Base-by-base conservation (phyloP, 2,797 vertebrate genomes). In the Pelobates cultripes region DNA sequence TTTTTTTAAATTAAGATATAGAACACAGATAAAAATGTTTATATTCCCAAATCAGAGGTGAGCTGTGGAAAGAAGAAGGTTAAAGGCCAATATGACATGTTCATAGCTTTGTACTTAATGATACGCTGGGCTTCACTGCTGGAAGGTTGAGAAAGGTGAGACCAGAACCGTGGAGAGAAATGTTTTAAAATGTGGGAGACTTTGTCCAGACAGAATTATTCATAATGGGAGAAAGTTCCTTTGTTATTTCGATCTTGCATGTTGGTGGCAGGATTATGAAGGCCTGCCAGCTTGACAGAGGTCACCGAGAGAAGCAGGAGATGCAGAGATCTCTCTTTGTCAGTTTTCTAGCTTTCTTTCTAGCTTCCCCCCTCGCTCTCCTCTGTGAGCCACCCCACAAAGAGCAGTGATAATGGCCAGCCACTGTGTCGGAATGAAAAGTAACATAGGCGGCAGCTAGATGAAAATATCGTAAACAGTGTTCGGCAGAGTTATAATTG, bases 201-300 rank as follows among this genome's bases (percentile, higher is more conserved):
- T 83, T 83, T 83, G 81, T 83, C 81, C 81, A 83, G 76, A 83
- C 81, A 83, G 81, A 83, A 83, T 83, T 83, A 83, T 83, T 83
- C 81, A 83, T 83, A 79, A 79, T 74, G 70, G 81, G 66, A 79
- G 75, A 83, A 78, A 64, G 71, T 51, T 75, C 81, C 81, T 83
- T 83, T 83, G 81, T 83, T 79, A 83, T 83, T 75, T 79, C 75
- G 81, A 83, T 83, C 81, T 79, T 66, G 81, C 81, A 75, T 69
- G 57, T 79, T 75, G 71, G 81, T 83, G 77, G 81, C 77, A 79
- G 76, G 47, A 79, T 83, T 78, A 72, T 75, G 71, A 83, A 83
- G 81, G 81, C 66, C 76, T 14, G 72, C 57, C 63, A 79, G 77
- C 76, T 74, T 83, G 81, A 83, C 77, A 79, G 81, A 79, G 81